Evolutionary conservation across 2,797 vertebrate species (phyloP), one percentile per base, ranked within the genome.

Genomic region (Eulemur albifrons): DNA sequence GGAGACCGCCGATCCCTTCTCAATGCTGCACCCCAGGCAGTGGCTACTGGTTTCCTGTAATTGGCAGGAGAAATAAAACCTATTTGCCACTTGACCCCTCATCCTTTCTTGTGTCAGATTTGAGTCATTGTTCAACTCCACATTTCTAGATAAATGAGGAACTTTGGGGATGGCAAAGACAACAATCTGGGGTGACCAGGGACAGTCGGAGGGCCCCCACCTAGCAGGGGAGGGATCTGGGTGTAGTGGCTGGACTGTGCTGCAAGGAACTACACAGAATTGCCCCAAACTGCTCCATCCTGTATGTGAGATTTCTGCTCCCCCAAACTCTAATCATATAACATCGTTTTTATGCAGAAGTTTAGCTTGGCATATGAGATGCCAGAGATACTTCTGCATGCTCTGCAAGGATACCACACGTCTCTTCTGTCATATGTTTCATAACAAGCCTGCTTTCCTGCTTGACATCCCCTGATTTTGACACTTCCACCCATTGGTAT

Each of bases 331-430:
- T 82, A 88, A 73, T 52, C 63, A 70, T 9, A 57, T 0, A 32
- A 38, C 40, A 54, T 45, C 18, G 86, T 40, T 96, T 95, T 88
- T 35, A 59, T n/a, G 32, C 59, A 63, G 92, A 92, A 43, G 35
- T 59, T 65, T 30, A 48, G 15, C 18, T 35, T 75, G 90, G 87
- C 63, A 76, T 89, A 92, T 10, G 38, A 88, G 65, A 45, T 45
- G 43, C 50, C 50, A 67, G 35, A 89, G 9, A 48, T 30, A 35
- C 1, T 59, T 23, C 8, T 0, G 2, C 18, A 23, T n/a, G 23
- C 1, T 63, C 35, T 48, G 2, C 35, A 43, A 75, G 90, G 69
- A 48, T 18, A 9, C 50, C 69, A 91, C 57, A 70, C 86, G 65
- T 67, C 80, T 72, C 40, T 67, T 61, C 57, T 67, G 12, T 75